These are phyloP conservation scores for Euthynnus affinis DNA, from an alignment of 2,797 vertebrate species.

Conservation along the genomic window DNA sequence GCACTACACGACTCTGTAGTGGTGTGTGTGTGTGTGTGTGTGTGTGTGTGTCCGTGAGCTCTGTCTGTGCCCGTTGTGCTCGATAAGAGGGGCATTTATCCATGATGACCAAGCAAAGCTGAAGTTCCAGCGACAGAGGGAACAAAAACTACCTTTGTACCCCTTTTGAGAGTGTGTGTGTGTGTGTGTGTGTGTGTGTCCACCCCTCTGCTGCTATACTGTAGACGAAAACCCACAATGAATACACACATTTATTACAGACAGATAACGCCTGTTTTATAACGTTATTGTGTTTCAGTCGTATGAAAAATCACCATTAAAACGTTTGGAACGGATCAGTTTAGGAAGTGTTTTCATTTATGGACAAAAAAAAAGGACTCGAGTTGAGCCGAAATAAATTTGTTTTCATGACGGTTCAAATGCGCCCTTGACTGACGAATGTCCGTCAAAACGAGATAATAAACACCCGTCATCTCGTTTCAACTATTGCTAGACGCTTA, in stretches of 20 bases:
- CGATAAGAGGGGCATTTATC: slow-evolving; percentile 82
- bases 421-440: not conserved
- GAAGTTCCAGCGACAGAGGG: slow-evolving; percentile 68
- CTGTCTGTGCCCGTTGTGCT: slow-evolving; percentile 65
- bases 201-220: slow-evolving; percentile 47
- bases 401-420: not conserved
- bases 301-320: slow-evolving; percentile 29
- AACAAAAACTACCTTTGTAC: slow-evolving; percentile 84
- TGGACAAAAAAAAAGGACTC: not conserved
- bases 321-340: slow-evolving; percentile 21
- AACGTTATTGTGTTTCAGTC: slow-evolving; percentile 29
- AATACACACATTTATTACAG: slow-evolving; percentile 69
- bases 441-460: not conserved
- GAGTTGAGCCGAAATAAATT: not conserved
- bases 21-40: slow-evolving; percentile 12
- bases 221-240: slow-evolving; percentile 67
- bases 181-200: slow-evolving; percentile 44
- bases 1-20: not conserved
- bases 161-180: slow-evolving; percentile 42
- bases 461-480: not conserved
- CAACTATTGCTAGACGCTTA: not conserved
- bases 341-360: slow-evolving; percentile 2
- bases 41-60: slow-evolving; percentile 23
- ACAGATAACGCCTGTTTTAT: slow-evolving; percentile 67
- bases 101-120: slow-evolving; percentile 81